phyloP scores from a whole-genome alignment of 2,797 vertebrate species.

The Salmo trutta region DNA sequence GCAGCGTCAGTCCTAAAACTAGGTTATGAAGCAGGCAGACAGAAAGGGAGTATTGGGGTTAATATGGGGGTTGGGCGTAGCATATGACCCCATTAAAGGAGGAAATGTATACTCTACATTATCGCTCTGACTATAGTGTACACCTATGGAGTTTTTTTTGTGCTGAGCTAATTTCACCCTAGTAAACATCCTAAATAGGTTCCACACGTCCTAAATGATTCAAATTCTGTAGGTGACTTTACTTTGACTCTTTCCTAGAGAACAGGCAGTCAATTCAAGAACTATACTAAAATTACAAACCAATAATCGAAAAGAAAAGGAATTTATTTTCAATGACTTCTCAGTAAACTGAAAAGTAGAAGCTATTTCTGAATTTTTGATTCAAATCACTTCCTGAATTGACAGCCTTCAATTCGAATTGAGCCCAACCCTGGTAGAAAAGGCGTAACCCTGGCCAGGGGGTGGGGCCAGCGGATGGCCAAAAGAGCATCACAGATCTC shows the following conservation, averaged over 20 bases:
- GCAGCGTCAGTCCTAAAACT: conserved; percentile 1
- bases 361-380: too few relatives aligned
- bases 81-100: conserved; percentile 1
- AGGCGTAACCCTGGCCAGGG: not conserved
- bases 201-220: not conserved
- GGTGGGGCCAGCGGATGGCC: not conserved
- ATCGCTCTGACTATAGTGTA: not conserved
- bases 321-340: too few relatives aligned
- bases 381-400: too few relatives aligned
- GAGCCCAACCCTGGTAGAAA: too few relatives aligned
- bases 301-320: too few relatives aligned
- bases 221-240: not conserved
- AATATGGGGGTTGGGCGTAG: not conserved
- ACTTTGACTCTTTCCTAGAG: not conserved
- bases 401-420: too few relatives aligned
- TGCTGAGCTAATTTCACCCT: not conserved
- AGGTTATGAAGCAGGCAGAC: conserved; percentile 1
- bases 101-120: not conserved
- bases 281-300: too few relatives aligned
- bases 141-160: not conserved
- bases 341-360: too few relatives aligned
- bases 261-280: too few relatives aligned
- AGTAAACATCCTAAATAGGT: not conserved
- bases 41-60: not conserved
- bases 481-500: not conserved